These are phyloP conservation scores for Petrosia ficiformis DNA, from an alignment of 37 sponge, comb jelly and placozoan species.

Conservation along the genomic window DNA sequence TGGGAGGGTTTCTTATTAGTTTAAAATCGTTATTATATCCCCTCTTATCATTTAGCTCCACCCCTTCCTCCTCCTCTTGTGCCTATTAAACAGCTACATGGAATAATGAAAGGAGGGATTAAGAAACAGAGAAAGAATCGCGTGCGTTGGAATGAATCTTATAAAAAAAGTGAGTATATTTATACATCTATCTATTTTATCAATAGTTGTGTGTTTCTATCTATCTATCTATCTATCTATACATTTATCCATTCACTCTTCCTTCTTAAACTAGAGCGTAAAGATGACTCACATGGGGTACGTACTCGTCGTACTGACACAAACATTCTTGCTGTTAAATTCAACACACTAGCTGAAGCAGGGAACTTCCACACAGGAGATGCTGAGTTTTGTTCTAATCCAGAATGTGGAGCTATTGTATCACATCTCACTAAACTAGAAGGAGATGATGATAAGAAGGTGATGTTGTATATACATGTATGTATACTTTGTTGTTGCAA, in stretches of 20 bases:
- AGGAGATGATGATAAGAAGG: constrained; percentile 44
- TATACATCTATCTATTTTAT: background rate
- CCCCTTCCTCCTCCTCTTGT: constrained; percentile 13
- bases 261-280: background rate
- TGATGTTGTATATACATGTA: background rate
- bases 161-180: background rate
- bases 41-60: too few relatives aligned
- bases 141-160: background rate
- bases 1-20: too few relatives aligned
- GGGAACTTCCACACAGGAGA: constrained; percentile 86
- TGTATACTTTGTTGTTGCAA: too few relatives aligned
- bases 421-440: constrained; percentile 57
- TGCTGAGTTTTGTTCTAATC: constrained; percentile 58
- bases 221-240: background rate
- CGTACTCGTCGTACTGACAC: constrained; percentile 64
- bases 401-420: constrained; percentile 59
- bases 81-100: background rate
- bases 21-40: too few relatives aligned
- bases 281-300: background rate
- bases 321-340: constrained; percentile 81
- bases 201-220: background rate
- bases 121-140: background rate
- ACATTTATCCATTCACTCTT: too few relatives aligned
- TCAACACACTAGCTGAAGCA: constrained; percentile 74
- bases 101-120: background rate